Percentiles rank a stretch among this genome's conserved stretches.
Conservation (phyloP, 2,113 vertebrate species). For the Pardalotus punctatus region DNA sequence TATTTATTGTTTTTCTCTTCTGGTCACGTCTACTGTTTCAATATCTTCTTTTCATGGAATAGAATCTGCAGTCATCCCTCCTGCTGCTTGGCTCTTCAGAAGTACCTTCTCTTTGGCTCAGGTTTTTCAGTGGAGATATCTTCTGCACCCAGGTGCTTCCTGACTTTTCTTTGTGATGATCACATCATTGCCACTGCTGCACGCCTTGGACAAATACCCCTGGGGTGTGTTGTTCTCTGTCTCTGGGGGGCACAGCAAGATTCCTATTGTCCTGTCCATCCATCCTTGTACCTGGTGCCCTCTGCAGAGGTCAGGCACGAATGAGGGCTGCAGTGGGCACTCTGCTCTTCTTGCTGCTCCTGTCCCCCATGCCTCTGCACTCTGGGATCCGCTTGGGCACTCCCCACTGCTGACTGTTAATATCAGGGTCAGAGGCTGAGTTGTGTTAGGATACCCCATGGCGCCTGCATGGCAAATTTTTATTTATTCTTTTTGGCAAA, state of each 20-base stretch:
- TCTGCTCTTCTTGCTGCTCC: too few relatives aligned
- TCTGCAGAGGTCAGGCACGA: background rate
- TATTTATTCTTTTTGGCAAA: background rate
- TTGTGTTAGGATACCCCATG: fast-evolving
- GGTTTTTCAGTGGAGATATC: background rate
- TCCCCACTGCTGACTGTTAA: fast-evolving
- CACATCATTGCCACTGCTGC: fast-evolving
- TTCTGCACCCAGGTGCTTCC: background rate
- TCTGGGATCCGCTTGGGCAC: fast-evolving
- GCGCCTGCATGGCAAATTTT: fast-evolving
- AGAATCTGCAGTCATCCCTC: background rate
- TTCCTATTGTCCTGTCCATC: fast-evolving
- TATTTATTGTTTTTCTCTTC: background rate
- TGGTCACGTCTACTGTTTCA: background rate
- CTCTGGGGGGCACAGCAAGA: fast-evolving
- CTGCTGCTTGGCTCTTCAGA: background rate
- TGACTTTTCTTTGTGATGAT: background rate
- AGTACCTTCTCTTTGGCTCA: background rate
- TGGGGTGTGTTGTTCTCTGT: fast-evolving
- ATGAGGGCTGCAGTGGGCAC: background rate
- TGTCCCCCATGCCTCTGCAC: fast-evolving
- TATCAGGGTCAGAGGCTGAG: background rate
- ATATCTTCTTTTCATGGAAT: background rate
- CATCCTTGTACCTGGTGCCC: fast-evolving
- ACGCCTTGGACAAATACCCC: fast-evolving